Evolutionary conservation across 2,888 invertebrate genomes (phyloP), one percentile per base, ranked within the genome.

Genomic region (Eupithecia tripunctaria): DNA sequence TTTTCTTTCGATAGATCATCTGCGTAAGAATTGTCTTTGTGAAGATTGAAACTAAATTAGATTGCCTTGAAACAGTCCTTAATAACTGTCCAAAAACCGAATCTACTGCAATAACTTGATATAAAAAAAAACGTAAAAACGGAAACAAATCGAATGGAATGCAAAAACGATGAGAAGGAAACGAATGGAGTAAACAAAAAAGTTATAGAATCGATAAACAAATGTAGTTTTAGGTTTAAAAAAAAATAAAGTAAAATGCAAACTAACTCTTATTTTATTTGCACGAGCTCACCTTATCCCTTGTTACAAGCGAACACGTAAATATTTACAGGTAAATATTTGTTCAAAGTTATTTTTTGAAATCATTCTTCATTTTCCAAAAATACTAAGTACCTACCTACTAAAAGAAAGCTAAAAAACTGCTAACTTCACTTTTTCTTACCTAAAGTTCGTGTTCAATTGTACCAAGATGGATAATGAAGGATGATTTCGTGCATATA

Each of bases 291-390:
- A 68, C 70, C 69, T 70, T 68, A 41, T 38, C 64, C 70, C 81
- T 80, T 81, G 72, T 80, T 82, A 88, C 89, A 90, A 86, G 82
- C 91, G 91, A 92, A 91, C 91, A 91, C 89, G 83, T 75, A n/a
- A n/a, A n/a, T n/a, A n/a, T n/a, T n/a, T n/a, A 65, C 80, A 90
- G 92, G 93, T 92, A 92, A 88, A 74, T 78, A 75, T 81, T 79
- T 72, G 21, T 51, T 56, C 12, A 51, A 70, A 77, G 64, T 72
- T 70, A 65, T 67, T 60, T 32, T 66, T 67, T 73, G 70, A 66
- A 86, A 88, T 88, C 88, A 83, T 88, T 87, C 89, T 91, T 91
- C 91, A 91, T 91, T 90, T 88, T 91, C 87, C 77, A 73, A 72
- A 60, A 56, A 56, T 47, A 43, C 27, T 32, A 32, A 32, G 32